Base-by-base conservation (phyloP, 2,113 vertebrate genomes). In the human region DNA sequence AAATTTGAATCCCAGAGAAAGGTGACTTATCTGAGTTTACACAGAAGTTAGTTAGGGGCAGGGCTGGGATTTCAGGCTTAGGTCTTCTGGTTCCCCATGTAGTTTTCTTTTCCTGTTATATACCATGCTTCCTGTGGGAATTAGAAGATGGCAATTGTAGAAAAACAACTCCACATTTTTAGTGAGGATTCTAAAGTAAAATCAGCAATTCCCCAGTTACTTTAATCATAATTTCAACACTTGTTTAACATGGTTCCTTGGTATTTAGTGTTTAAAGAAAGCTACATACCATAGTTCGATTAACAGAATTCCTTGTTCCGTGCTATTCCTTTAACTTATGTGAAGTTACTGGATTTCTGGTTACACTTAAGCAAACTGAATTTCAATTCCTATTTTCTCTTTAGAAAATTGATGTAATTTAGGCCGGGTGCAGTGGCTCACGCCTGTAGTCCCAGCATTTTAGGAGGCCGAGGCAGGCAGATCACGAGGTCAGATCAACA, bases 81-180 rank as follows among this genome's bases (percentile, higher is more conserved):
- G 43, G 20, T 96, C 93, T 97, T 97, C 89, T 92, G 89, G 85
- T 18, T 97, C 55, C 68, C 52, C 84, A 1, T 30, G 92, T 68
- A 84, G 91, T 94, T 90, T 96, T 90, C 92, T 95, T 95, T 89
- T 91, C 59, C 86, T 94, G 40, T 96, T 93, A 78, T 3, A 85
- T 73, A 82, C 35, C 48, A 32, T 94, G 87, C 43, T 70, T 94
- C 97, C 96, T 97, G 82, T 98, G 59, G 89, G 75, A 96, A 96
- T 97, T 93, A 97, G 93, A 97, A 97, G 84, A 93, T 27, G 96
- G 43, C 72, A 95, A 2, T 61, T 97, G 18, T 84, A 92, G 73
- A 92, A 97, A 84, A 18, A 89, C 32, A 84, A 30, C 40, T 94
- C 38, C 17, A 48, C 73, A 32, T 96, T 98, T 96, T 93, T 45